Base-by-base conservation (phyloP, 92 coral and sea anemone species). In the Siderastrea radians region DNA sequence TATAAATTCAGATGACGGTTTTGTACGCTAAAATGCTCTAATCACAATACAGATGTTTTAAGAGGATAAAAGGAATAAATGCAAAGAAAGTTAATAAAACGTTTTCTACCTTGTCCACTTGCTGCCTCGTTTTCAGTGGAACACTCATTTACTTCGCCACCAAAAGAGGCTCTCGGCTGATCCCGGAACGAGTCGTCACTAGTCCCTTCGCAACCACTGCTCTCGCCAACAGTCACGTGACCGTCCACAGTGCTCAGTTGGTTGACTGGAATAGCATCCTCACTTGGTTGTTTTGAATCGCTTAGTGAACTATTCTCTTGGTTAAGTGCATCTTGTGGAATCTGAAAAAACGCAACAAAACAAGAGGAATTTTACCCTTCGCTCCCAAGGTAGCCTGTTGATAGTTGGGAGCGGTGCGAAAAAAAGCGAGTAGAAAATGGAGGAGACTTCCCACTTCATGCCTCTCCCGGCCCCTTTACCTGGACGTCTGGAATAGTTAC, bases 221-320 rank as follows among this genome's bases (percentile, higher is more conserved):
- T 77, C 83, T 85, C 89, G 14, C 83, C 89, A 52, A 78, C 68
- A 53, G 89, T 85, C 87, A 61, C 80, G 11, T 61, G 80, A 49
- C 80, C 47, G 1, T 74, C 87, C 59, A 2, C 6, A 17, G 44
- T 44, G 26, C 69, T 17, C 0, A 50, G 62, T 14, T 7, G 73
- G 47, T 51, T 57, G 49, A 10, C 49, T 63, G 63, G 47, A 49
- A 45, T 64, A 5, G 52, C 84, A n/a, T 17, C 72, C n/a, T 79
- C 62, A 50, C 61, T 64, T 43, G 15, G 12, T 50, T 71, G 53
- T 44, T 57, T 47, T 47, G 14, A 4, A 60, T 70, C 48, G 46
- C 7, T 73, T n/a, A n/a, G 2, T 70, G 54, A 46, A 55, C 68
- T 55, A n/a, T 43, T 15, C 19, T 69, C 86, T 10, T 16, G 45